Percentiles rank a stretch among this genome's conserved stretches.
These are phyloP conservation scores for Excalfactoria chinensis DNA, from an alignment of 2,113 vertebrate species.

Conservation along the genomic window DNA sequence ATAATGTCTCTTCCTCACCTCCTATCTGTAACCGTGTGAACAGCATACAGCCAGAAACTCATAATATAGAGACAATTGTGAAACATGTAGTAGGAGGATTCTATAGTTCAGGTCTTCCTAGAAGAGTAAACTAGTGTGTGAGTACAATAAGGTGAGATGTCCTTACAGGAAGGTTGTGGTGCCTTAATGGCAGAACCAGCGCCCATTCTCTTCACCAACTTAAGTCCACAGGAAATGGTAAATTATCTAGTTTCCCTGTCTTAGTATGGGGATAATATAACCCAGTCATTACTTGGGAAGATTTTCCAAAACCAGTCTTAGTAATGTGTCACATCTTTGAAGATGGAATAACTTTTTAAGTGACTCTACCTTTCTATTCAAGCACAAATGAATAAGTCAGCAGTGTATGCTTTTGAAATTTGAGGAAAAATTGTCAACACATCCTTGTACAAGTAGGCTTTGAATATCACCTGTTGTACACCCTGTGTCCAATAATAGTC, in stretches of 20 bases:
- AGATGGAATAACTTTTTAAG: not conserved
- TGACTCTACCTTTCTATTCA: not conserved
- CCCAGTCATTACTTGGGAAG: not conserved
- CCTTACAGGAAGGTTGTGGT: not conserved
- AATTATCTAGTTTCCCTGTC: not conserved
- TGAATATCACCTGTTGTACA: not conserved
- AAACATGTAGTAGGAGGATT: not conserved
- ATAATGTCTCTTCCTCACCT: not conserved
- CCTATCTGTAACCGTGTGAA: not conserved
- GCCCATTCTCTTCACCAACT: fast-evolving
- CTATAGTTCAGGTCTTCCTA: not conserved
- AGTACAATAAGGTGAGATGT: not conserved
- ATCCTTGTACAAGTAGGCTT: not conserved
- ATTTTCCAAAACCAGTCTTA: not conserved
- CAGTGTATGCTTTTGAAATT: not conserved
- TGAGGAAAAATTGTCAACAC: not conserved
- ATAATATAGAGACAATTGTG: not conserved
- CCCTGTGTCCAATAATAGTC: not conserved
- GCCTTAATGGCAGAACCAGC: not conserved
- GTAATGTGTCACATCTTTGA: not conserved
- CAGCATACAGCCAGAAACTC: not conserved
- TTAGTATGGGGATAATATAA: not conserved
- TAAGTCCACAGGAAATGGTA: not conserved
- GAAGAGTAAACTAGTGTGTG: not conserved
- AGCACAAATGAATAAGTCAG: not conserved